These are phyloP conservation scores for Harpagifer antarcticus DNA, from an alignment of 2,797 vertebrate species.

Conservation along the genomic window DNA sequence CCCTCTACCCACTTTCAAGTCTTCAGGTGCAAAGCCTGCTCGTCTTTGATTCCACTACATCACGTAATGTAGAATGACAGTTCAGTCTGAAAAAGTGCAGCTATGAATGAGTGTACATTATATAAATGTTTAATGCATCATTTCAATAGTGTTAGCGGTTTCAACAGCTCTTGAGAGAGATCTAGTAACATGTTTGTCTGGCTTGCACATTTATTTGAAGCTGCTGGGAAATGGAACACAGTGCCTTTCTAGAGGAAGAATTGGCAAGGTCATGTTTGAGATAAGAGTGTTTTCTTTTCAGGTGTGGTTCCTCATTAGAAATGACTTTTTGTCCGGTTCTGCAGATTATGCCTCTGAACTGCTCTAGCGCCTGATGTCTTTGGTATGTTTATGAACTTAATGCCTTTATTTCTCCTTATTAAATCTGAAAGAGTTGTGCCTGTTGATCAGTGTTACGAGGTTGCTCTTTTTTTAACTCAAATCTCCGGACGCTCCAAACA, in stretches of 20 bases:
- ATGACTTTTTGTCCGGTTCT: not conserved
- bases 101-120: not conserved
- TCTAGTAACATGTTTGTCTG: not conserved
- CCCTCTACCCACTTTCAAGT: constrained; percentile 2
- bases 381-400: constrained; percentile 24
- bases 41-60: constrained; percentile 16
- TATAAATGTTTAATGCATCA: not conserved
- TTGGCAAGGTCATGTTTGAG: not conserved
- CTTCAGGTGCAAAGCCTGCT: not conserved
- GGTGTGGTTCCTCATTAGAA: not conserved
- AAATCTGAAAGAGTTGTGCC: constrained; percentile 7
- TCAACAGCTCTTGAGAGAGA: constrained; percentile 7
- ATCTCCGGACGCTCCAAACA: not conserved
- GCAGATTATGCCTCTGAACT: not conserved
- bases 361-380: constrained; percentile 28
- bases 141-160: constrained; percentile 13
- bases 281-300: not conserved
- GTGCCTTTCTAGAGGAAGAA: constrained; percentile 8
- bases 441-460: constrained; percentile 7
- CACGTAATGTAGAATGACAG: not conserved
- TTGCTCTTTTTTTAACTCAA: constrained; percentile 6
- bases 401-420: constrained; percentile 5
- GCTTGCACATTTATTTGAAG: not conserved
- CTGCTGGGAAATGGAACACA: constrained; percentile 4
- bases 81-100: not conserved